phyloP scores from a whole-genome alignment of 2,888 invertebrate species.

The Bhutanitis thaidina region DNA sequence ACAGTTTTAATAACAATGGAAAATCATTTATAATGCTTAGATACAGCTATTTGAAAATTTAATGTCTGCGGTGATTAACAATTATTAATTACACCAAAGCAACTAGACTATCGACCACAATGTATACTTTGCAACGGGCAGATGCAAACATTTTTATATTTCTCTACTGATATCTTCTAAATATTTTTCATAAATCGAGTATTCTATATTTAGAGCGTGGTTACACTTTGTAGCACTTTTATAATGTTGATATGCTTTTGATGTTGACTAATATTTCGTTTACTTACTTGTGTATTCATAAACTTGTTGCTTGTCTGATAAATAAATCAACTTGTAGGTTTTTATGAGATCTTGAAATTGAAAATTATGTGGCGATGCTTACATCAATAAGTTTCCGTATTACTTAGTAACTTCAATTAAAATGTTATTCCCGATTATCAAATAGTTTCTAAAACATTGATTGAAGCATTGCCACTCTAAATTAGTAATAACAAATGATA shows the following conservation, averaged over 20 bases:
- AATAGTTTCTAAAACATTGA: conserved; percentile 29
- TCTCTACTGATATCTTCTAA: conserved; percentile 32
- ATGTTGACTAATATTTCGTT: conserved; percentile 47
- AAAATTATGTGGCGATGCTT: conserved; percentile 40
- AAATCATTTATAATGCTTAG: conserved; percentile 16
- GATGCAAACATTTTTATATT: conserved; percentile 35
- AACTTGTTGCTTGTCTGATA: conserved; percentile 46
- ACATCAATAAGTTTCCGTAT: no score
- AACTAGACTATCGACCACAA: conserved; percentile 8
- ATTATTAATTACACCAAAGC: conserved; percentile 31
- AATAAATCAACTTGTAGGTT: conserved; percentile 41
- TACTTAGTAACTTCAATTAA: not conserved
- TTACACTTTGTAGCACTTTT: conserved; percentile 40
- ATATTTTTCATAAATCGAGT: conserved; percentile 45
- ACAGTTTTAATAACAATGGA: not conserved
- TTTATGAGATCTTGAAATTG: conserved; percentile 40
- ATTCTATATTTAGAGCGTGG: conserved; percentile 43
- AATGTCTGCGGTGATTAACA: conserved; percentile 18
- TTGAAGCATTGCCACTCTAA: conserved; percentile 42
- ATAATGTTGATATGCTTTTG: conserved; percentile 50
- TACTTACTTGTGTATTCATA: conserved; percentile 40
- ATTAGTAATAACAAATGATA: conserved; percentile 36
- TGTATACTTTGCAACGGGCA: conserved; percentile 25
- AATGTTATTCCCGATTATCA: not conserved
- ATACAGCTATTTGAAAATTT: conserved; percentile 20